phyloP scores from a whole-genome alignment of 2,113 vertebrate genomes.

The Glaucomys volans region DNA sequence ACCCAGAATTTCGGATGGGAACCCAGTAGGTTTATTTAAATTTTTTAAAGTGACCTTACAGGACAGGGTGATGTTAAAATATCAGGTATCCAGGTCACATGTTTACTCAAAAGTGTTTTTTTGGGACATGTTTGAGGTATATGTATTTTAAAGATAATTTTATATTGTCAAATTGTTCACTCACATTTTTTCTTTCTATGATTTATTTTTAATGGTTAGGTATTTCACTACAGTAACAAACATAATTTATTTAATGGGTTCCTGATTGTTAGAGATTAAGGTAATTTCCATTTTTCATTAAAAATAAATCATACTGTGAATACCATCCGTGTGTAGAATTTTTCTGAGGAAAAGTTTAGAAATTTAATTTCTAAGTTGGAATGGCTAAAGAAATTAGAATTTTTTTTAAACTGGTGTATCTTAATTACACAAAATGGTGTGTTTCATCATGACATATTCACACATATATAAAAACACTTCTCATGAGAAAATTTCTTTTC shows the following conservation, averaged over 20 bases:
- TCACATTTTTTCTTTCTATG: not conserved
- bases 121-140: not conserved
- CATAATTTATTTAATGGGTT: not conserved
- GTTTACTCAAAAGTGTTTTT: not conserved
- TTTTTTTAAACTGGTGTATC: too few relatives aligned
- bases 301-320: not conserved
- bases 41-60: not conserved
- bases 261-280: not conserved
- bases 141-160: not conserved
- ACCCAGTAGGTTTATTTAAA: not conserved
- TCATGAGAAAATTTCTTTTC: not conserved
- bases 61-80: not conserved
- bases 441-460: not conserved
- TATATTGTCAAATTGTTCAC: not conserved
- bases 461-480: too few relatives aligned
- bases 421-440: too few relatives aligned
- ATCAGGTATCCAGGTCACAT: not conserved
- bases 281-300: not conserved
- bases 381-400: not conserved
- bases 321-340: not conserved
- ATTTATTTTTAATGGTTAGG: not conserved
- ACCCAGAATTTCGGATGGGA: not conserved
- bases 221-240: not conserved
- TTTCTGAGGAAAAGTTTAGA: not conserved
- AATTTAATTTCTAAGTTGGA: slow-evolving; percentile 5